phyloP scores from a whole-genome alignment of 2,797 vertebrate genomes.

The Nyctalus aviator region DNA sequence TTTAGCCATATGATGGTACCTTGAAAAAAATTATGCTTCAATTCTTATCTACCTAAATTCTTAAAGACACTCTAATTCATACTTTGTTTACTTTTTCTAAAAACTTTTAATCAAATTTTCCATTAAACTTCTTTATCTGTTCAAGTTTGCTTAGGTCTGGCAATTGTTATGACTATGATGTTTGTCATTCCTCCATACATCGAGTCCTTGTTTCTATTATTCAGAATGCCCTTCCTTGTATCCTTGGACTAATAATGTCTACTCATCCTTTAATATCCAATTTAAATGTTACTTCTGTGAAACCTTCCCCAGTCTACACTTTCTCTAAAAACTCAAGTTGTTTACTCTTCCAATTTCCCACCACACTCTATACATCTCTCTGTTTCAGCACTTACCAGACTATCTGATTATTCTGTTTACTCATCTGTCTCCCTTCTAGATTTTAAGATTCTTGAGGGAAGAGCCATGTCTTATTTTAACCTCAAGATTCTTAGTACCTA shows the following conservation, averaged over 20 bases:
- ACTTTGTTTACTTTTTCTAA: background rate
- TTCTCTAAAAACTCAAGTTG: constrained; percentile 15
- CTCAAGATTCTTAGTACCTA: constrained; percentile 37
- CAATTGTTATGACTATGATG: constrained; percentile 7
- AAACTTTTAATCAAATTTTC: background rate
- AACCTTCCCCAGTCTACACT: background rate
- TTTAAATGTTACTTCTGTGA: constrained; percentile 42
- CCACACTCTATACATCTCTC: constrained; percentile 4
- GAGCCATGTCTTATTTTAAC: constrained; percentile 8
- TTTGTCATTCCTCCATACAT: background rate
- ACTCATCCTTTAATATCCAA: constrained; percentile 9
- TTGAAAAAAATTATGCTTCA: background rate
- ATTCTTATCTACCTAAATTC: background rate
- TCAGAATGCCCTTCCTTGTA: constrained; percentile 12
- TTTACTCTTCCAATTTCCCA: constrained; percentile 21
- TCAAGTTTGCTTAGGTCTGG: constrained; percentile 17
- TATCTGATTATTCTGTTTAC: constrained; percentile 35
- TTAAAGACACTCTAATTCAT: constrained; percentile 15
- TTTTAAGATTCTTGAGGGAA: background rate
- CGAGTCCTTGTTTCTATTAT: background rate
- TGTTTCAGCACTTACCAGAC: constrained; percentile 5
- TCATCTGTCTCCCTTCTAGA: constrained; percentile 24
- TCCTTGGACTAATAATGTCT: constrained; percentile 41
- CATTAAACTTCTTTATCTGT: constrained; percentile 18
- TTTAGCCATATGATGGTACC: background rate